A percentile compares a stretch with the other conserved stretches of the same genome.
These are phyloP conservation scores for Altica lythri DNA, from an alignment of 2,888 invertebrate genomes.

Conservation along the genomic window DNA sequence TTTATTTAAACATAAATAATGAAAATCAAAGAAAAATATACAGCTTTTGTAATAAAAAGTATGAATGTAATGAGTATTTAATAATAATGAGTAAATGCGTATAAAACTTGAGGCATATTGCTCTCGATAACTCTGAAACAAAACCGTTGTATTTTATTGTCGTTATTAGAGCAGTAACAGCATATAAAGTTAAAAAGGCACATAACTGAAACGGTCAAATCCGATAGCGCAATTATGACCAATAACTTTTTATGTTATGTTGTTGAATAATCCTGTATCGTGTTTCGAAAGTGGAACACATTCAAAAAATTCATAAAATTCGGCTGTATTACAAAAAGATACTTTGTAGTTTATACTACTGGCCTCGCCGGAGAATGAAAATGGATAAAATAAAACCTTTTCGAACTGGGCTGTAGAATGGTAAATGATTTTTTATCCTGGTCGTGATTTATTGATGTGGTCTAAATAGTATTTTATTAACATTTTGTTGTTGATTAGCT, in stretches of 20 bases:
- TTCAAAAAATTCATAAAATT: slow-evolving; percentile 9
- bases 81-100: neutral
- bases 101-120: neutral
- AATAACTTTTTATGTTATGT: slow-evolving; percentile 17
- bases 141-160: slow-evolving; percentile 11
- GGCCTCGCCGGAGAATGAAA: too few relatives aligned
- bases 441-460: too few relatives aligned
- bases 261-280: slow-evolving; percentile 11
- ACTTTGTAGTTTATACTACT: too few relatives aligned
- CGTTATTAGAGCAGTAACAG: slow-evolving; percentile 10
- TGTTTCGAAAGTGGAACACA: neutral
- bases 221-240: slow-evolving; percentile 20
- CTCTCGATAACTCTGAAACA: slow-evolving; percentile 5
- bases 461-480: too few relatives aligned
- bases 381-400: too few relatives aligned
- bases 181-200: slow-evolving; percentile 18
- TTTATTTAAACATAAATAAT: too few relatives aligned
- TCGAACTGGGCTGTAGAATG: too few relatives aligned
- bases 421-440: too few relatives aligned
- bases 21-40: too few relatives aligned
- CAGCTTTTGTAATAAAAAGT: too few relatives aligned
- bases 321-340: neutral
- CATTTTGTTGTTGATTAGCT: too few relatives aligned
- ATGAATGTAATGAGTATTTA: neutral
- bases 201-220: slow-evolving; percentile 17